Evolutionary conservation across 2,113 vertebrate species (phyloP), one percentile per base, ranked within the genome.

Genomic region (Colinus virginianus): DNA sequence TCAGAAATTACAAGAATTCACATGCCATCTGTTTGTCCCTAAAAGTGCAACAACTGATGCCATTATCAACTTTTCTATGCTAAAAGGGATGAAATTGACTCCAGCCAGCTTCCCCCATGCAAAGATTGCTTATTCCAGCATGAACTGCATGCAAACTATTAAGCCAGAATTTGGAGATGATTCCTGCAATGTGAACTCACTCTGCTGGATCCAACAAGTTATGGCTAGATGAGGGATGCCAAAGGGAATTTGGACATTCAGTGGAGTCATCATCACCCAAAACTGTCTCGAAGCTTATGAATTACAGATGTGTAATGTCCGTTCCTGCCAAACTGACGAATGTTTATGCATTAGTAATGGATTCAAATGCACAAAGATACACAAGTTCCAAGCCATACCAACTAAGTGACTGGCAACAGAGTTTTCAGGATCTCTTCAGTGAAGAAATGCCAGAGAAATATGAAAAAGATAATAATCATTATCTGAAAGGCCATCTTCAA

Each of bases 21-120:
- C 90, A 90, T 95, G 92, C 92, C 95, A 96, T 96, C 95, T 96
- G 93, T 90, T 96, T 96, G 96, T 88, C 93, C 93, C 95, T 95
- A 96, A 96, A 95, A 94, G 93, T 91, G 85, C 93, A 96, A 93
- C 92, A 78, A 96, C 90, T 75, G 92, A 93, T 96, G 92, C 92
- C 88, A 91, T 95, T 96, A 96, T 90, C 92, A 91, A 90, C 72
- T 74, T 79, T 75, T 75, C 82, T 67, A 74, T 90, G 93, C 88
- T 95, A 95, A 96, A 90, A 95, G 86, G 93, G 92, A 91, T 95
- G 92, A 93, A 96, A 96, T 95, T 0, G 18, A 95, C 95, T 94
- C 93, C 95, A 96, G 85, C 72, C 93, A 94, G 88, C 90, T 93
- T 90, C 88, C 93, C 96, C 72, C 96, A 96, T 64, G 95, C 95